Conservation (phyloP, 1,140 invertebrate genomes). For the Cataglyphis hispanica region DNA sequence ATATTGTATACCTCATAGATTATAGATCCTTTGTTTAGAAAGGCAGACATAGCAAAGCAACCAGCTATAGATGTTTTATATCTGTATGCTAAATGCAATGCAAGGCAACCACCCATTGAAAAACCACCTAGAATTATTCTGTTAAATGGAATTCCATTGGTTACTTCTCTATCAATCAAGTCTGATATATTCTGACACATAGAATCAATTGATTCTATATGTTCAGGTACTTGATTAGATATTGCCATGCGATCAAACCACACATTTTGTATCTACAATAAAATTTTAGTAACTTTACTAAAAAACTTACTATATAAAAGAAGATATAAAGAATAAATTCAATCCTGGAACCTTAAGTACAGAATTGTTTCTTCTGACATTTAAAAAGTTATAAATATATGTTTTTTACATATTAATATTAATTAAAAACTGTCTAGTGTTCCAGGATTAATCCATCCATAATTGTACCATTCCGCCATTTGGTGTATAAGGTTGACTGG, state of each 20-base stretch:
- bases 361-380: not conserved
- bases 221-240: slow-evolving; percentile 88
- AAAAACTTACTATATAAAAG: not conserved
- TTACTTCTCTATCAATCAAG: slow-evolving; percentile 89
- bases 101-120: slow-evolving; percentile 92
- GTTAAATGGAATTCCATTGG: slow-evolving; percentile 88
- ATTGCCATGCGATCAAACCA: slow-evolving; percentile 90
- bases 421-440: not conserved
- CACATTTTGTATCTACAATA: slow-evolving; percentile 87
- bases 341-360: not conserved
- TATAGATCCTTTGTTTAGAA: slow-evolving; percentile 89
- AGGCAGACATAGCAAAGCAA: slow-evolving; percentile 91
- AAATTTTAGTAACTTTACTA: slow-evolving; percentile 18
- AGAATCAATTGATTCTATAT: slow-evolving; percentile 87
- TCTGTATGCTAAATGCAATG: slow-evolving; percentile 89
- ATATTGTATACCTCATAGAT: slow-evolving; percentile 89
- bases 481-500: slow-evolving; percentile 89
- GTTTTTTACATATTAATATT: not conserved
- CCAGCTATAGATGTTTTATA: slow-evolving; percentile 89
- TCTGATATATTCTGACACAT: slow-evolving; percentile 87
- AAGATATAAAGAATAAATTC: not conserved
- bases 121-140: slow-evolving; percentile 92
- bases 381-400: not conserved
- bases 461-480: slow-evolving; percentile 86
- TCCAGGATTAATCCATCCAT: not conserved